Percentiles rank a stretch among this genome's conserved stretches.
These are phyloP conservation scores for Stenichneumon culpator DNA, from an alignment of 2,888 invertebrate species.

Conservation along the genomic window DNA sequence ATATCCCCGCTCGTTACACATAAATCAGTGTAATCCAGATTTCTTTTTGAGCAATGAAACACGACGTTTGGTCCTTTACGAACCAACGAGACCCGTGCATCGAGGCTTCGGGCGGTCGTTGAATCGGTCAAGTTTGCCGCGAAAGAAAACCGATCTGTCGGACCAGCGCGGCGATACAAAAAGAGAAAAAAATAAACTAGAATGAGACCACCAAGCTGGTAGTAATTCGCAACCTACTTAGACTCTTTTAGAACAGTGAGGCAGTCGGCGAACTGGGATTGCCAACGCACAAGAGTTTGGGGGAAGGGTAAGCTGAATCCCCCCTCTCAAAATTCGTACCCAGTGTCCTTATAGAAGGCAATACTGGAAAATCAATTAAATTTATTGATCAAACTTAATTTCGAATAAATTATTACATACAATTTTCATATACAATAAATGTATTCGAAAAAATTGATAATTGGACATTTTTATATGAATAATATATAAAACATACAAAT, in stretches of 20 bases:
- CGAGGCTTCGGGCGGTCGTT: neutral
- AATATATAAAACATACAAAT: too few species aligned
- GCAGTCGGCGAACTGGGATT: neutral
- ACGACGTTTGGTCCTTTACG: slow-evolving; percentile 9
- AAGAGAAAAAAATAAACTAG: neutral
- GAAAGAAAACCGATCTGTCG: neutral
- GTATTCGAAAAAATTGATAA: neutral
- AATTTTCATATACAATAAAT: neutral
- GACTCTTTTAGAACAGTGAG: neutral
- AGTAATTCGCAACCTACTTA: neutral
- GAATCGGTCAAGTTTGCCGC: slow-evolving; percentile 11
- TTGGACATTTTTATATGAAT: neutral
- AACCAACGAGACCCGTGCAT: neutral
- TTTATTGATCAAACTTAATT: neutral
- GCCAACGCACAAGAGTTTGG: neutral
- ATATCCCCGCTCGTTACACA: neutral
- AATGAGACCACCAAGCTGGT: neutral
- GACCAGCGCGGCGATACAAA: neutral
- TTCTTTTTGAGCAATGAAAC: neutral
- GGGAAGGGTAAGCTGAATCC: neutral
- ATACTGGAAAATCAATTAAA: neutral
- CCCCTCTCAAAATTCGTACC: neutral
- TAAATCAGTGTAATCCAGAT: neutral
- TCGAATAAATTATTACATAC: neutral
- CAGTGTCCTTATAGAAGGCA: neutral